Conservation (phyloP, 2,797 vertebrate species). For the Cygnus olor region DNA sequence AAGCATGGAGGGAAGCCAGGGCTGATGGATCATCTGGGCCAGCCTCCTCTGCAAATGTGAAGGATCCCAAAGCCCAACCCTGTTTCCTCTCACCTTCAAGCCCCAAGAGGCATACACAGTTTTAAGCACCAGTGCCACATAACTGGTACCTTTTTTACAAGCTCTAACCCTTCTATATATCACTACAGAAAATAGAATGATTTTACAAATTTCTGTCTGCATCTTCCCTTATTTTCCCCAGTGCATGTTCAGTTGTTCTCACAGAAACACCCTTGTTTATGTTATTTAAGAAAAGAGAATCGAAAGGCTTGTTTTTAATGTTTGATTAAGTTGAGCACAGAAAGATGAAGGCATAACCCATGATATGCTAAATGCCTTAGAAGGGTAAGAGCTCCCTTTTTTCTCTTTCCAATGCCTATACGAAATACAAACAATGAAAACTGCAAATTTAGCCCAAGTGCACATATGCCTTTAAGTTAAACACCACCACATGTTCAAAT, state of each 20-base stretch:
- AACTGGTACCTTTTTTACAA: background rate
- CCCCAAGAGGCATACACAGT: rapidly evolving
- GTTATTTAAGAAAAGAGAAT: background rate
- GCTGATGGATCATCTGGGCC: background rate
- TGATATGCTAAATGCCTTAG: background rate
- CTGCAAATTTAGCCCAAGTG: background rate
- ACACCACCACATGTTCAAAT: background rate
- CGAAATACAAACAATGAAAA: background rate
- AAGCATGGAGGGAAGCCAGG: conserved; percentile 2
- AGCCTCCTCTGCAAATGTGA: conserved; percentile 37
- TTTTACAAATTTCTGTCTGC: background rate
- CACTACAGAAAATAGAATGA: rapidly evolving
- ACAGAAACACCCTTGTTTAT: background rate
- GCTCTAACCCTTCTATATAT: background rate
- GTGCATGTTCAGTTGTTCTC: background rate
- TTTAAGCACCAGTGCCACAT: background rate
- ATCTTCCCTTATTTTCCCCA: background rate
- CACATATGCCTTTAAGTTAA: background rate
- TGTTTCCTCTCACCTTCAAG: background rate
- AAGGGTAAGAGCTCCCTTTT: background rate
- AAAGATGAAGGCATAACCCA: background rate
- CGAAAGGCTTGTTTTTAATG: background rate
- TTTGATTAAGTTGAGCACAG: background rate
- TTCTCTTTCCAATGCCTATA: background rate
- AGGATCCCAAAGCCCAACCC: background rate